Evolutionary conservation across 2,797 vertebrate genomes (phyloP).

Genomic region (Prunella strophiata): DNA sequence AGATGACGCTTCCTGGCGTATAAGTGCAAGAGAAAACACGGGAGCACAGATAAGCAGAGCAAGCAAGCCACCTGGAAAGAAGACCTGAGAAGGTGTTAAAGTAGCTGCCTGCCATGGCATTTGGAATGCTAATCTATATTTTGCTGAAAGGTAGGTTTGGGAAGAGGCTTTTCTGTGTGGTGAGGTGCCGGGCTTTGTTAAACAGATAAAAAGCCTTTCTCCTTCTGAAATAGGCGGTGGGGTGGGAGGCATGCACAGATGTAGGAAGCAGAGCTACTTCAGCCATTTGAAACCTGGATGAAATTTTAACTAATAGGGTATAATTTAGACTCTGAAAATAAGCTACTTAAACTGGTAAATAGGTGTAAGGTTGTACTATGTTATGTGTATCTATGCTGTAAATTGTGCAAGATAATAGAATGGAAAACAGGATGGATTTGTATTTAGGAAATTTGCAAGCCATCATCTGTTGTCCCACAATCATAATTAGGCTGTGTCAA

Average conservation of each 20-base stretch:
- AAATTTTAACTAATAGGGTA: background rate
- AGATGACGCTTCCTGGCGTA: slow-evolving; percentile 75
- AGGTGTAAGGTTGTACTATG: background rate
- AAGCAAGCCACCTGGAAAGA: slow-evolving; percentile 34
- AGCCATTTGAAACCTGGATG: background rate
- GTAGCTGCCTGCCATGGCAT: slow-evolving; percentile 67
- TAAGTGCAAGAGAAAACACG: slow-evolving; percentile 72
- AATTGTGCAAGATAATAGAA: background rate
- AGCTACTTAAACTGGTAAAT: background rate
- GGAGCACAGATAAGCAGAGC: slow-evolving; percentile 63
- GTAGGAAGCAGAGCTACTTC: background rate
- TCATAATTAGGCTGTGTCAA: background rate
- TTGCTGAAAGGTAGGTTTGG: slow-evolving; percentile 74
- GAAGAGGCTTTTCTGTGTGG: background rate
- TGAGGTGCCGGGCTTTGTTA: background rate
- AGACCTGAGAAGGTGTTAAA: slow-evolving; percentile 38
- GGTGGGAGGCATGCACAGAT: background rate
- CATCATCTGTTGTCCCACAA: background rate
- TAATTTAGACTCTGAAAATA: background rate
- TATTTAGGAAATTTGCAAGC: background rate
- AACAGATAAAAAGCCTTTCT: background rate
- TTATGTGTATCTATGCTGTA: background rate
- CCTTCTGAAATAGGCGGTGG: background rate
- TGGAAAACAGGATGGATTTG: background rate
- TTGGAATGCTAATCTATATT: slow-evolving; percentile 68